Evolutionary conservation across 2,797 vertebrate species (phyloP).

Genomic region (Meriones psammophilus): DNA sequence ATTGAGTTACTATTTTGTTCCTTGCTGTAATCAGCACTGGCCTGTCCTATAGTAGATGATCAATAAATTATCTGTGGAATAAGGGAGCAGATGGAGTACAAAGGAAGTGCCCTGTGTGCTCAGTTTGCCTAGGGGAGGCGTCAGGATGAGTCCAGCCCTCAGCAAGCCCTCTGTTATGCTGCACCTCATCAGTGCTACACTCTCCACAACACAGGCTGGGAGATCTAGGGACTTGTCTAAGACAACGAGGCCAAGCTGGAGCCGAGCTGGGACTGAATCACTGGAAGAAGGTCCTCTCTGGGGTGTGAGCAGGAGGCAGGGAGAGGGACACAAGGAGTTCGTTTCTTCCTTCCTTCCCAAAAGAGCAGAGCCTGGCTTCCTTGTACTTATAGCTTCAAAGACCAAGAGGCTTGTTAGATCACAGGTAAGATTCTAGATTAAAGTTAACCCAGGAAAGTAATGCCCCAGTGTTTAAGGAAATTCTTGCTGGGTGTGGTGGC

Average conservation of each 20-base stretch:
- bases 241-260: neutral
- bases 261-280: neutral
- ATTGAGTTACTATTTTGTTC: neutral
- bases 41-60: neutral
- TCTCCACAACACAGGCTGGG: neutral
- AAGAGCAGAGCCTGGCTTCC: neutral
- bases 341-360: neutral
- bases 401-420: neutral
- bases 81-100: neutral
- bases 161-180: neutral
- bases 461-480: neutral
- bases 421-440: neutral
- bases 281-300: neutral
- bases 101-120: neutral
- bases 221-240: neutral
- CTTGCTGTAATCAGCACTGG: neutral
- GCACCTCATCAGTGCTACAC: neutral
- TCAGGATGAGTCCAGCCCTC: neutral
- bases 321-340: neutral
- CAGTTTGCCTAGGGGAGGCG: neutral
- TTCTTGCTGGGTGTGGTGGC: neutral
- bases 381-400: neutral
- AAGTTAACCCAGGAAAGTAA: neutral
- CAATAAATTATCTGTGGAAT: neutral
- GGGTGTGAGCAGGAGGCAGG: neutral